These are phyloP conservation scores for Propithecus coquereli DNA, from an alignment of 2,113 vertebrate genomes.

Conservation along the genomic window DNA sequence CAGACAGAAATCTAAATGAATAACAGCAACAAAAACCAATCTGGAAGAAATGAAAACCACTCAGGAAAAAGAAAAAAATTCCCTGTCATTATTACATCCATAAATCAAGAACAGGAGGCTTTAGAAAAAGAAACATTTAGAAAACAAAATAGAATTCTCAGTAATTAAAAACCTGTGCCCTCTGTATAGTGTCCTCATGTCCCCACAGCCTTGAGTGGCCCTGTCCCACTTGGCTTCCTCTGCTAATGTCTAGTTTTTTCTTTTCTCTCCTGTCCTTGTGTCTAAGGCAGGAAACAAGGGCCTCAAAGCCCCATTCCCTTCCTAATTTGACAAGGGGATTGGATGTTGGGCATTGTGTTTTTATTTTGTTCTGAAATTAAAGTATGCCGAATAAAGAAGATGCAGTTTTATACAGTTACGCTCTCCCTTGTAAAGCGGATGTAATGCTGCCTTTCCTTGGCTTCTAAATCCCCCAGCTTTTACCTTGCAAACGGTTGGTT, in stretches of 20 bases:
- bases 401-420: constrained; percentile 60
- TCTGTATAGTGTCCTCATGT: constrained; percentile 58
- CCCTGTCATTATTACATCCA: neutral
- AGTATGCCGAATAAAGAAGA: constrained; percentile 76
- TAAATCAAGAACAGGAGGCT: neutral
- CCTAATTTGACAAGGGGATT: constrained; percentile 37
- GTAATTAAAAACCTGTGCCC: neutral
- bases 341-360: constrained; percentile 63
- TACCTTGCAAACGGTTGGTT: no score
- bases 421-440: no score
- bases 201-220: neutral
- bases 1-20: neutral
- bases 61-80: neutral
- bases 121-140: neutral
- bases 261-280: neutral
- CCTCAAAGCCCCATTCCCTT: neutral
- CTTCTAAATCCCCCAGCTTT: no score
- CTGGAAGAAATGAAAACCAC: neutral
- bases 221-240: constrained; percentile 5
- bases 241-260: constrained; percentile 47
- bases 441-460: no score
- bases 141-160: neutral
- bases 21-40: neutral
- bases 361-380: constrained; percentile 73
- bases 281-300: constrained; percentile 42